phyloP scores from a whole-genome alignment of 1,140 invertebrate genomes.

The Sycophaga agraensis region DNA sequence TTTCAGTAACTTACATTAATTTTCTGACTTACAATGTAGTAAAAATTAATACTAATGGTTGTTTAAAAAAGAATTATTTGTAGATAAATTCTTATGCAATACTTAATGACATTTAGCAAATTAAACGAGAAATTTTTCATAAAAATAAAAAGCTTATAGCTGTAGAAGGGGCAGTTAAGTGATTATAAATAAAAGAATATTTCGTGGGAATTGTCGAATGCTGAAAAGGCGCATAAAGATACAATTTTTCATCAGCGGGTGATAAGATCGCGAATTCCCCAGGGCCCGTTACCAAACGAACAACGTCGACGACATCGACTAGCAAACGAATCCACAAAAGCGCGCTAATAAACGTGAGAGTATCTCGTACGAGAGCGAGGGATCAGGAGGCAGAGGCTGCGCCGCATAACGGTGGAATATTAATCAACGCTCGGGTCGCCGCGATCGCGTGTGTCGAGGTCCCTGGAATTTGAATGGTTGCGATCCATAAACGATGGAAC shows the following conservation, averaged over 20 bases:
- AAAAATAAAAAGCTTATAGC: too few species aligned
- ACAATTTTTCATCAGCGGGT: conserved; percentile 12
- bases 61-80: too few species aligned
- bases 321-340: conserved; percentile 3
- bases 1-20: too few species aligned
- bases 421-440: conserved; percentile 34
- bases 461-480: conserved; percentile 42
- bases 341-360: conserved; percentile 18
- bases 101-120: too few species aligned
- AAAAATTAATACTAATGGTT: too few species aligned
- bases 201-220: conserved; percentile 19
- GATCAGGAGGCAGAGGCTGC: conserved; percentile 9
- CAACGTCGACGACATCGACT: not conserved
- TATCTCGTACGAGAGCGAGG: not conserved
- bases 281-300: conserved; percentile 2
- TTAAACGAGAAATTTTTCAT: too few species aligned
- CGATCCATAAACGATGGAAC: conserved; percentile 47
- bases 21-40: too few species aligned
- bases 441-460: not conserved
- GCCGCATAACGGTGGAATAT: conserved; percentile 35
- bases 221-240: conserved; percentile 15
- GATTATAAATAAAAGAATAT: conserved; percentile 3
- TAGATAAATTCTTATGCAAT: too few species aligned
- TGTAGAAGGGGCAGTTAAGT: not conserved
- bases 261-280: conserved; percentile 25